A percentile compares a stretch with the other conserved stretches of the same genome.
Conservation (phyloP, 2,888 invertebrate species). For the Lordiphosa andalusiaca region DNA sequence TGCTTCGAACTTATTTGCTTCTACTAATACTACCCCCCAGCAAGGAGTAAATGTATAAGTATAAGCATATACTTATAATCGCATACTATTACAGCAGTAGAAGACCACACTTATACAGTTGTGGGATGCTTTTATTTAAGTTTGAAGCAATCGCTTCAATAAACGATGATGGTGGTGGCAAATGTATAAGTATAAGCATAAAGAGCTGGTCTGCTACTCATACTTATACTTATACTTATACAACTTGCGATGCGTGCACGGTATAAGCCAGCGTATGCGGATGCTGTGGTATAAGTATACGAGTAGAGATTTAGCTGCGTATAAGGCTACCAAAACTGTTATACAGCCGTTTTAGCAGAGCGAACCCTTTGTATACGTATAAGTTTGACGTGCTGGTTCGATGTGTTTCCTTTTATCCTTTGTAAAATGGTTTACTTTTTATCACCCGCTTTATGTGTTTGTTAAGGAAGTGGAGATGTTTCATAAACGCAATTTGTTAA, state of each 20-base stretch:
- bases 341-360: constrained; percentile 5
- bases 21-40: too few relatives aligned
- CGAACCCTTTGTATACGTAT: constrained; percentile 4
- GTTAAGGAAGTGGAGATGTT: too few relatives aligned
- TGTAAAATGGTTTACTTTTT: constrained; percentile 6
- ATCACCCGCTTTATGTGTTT: too few relatives aligned
- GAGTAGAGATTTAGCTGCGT: neutral
- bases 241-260: neutral
- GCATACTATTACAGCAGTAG: neutral
- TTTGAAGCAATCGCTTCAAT: too few relatives aligned
- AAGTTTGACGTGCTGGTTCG: constrained; percentile 15
- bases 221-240: neutral
- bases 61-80: constrained; percentile 1
- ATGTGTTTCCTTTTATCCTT: constrained; percentile 4
- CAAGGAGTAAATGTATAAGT: neutral
- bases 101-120: too few relatives aligned
- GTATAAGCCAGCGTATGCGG: neutral
- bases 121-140: too few relatives aligned
- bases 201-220: neutral
- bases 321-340: constrained; percentile 21
- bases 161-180: too few relatives aligned
- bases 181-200: constrained; percentile 5
- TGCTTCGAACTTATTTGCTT: too few relatives aligned
- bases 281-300: constrained; percentile 3
- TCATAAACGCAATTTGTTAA: neutral